These are phyloP conservation scores for Drosophila eohydei DNA, from an alignment of 2,888 invertebrate genomes.

Conservation along the genomic window DNA sequence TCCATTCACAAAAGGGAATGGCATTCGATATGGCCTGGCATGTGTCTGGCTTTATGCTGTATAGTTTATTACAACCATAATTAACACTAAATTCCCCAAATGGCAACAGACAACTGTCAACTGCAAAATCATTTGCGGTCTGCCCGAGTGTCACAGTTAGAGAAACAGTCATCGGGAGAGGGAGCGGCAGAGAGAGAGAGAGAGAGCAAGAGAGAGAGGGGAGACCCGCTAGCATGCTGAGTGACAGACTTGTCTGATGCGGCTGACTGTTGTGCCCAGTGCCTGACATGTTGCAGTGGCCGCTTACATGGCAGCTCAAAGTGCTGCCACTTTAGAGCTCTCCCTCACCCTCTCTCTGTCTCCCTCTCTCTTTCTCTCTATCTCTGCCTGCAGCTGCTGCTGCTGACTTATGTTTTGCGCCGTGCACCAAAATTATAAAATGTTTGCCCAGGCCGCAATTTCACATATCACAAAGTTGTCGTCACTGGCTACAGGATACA, in stretches of 20 bases:
- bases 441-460: slow-evolving; percentile 72
- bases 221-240: slow-evolving; percentile 10
- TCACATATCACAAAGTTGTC: slow-evolving; percentile 69
- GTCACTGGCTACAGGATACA: slow-evolving; percentile 42
- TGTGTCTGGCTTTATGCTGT: slow-evolving; percentile 47
- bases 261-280: slow-evolving; percentile 51
- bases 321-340: slow-evolving; percentile 31
- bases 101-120: slow-evolving; percentile 78
- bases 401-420: slow-evolving; percentile 77
- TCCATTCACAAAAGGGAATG: neutral
- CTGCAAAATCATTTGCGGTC: slow-evolving; percentile 80
- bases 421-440: slow-evolving; percentile 78
- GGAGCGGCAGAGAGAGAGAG: neutral
- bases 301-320: slow-evolving; percentile 65
- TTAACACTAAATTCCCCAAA: slow-evolving; percentile 81
- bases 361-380: too few relatives aligned
- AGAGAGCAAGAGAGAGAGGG: neutral
- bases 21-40: slow-evolving; percentile 4
- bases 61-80: slow-evolving; percentile 79
- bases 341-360: neutral
- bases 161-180: neutral
- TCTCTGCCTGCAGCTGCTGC: slow-evolving; percentile 13
- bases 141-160: slow-evolving; percentile 36
- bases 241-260: slow-evolving; percentile 51
- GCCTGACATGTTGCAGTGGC: slow-evolving; percentile 67